A percentile compares a stretch with the other conserved stretches of the same genome.
Evolutionary conservation across 2,888 invertebrate genomes (phyloP).

Genomic region (Drosophila leonis): DNA sequence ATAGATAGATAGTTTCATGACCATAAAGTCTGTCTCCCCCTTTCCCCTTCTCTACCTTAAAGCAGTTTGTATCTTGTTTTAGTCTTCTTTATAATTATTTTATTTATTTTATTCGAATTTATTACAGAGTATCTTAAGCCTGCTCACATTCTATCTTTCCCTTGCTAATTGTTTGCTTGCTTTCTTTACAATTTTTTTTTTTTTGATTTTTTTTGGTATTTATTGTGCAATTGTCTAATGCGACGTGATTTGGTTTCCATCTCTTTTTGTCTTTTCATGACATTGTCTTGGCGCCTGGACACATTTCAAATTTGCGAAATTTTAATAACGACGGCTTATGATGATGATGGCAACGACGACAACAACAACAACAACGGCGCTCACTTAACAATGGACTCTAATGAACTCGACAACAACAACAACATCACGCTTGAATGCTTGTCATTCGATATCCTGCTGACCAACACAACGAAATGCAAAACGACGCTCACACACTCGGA

Average conservation of each 20-base stretch:
- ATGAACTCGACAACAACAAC: slow-evolving; percentile 56
- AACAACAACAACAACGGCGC: slow-evolving; percentile 46
- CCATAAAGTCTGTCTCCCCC: too few species aligned
- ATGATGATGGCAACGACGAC: slow-evolving; percentile 50
- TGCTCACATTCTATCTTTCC: background rate
- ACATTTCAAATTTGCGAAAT: slow-evolving; percentile 73
- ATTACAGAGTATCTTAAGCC: slow-evolving; percentile 13
- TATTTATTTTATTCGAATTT: background rate
- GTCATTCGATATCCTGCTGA: slow-evolving; percentile 64
- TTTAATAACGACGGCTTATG: slow-evolving; percentile 74
- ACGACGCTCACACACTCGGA: slow-evolving; percentile 12
- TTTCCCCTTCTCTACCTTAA: too few species aligned
- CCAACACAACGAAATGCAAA: slow-evolving; percentile 50
- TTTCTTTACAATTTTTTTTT: background rate
- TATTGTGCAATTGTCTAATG: slow-evolving; percentile 52
- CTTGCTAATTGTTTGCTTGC: background rate
- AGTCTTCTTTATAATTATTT: background rate
- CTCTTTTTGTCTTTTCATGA: slow-evolving; percentile 48
- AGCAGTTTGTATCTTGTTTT: too few species aligned
- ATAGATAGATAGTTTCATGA: too few species aligned
- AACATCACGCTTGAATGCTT: slow-evolving; percentile 26
- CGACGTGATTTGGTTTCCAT: slow-evolving; percentile 38
- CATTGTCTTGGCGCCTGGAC: slow-evolving; percentile 55
- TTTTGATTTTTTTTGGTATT: slow-evolving; percentile 5
- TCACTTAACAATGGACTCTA: slow-evolving; percentile 60